phyloP scores from a whole-genome alignment of 2,888 invertebrate genomes.

The Stegophylla sp. region DNA sequence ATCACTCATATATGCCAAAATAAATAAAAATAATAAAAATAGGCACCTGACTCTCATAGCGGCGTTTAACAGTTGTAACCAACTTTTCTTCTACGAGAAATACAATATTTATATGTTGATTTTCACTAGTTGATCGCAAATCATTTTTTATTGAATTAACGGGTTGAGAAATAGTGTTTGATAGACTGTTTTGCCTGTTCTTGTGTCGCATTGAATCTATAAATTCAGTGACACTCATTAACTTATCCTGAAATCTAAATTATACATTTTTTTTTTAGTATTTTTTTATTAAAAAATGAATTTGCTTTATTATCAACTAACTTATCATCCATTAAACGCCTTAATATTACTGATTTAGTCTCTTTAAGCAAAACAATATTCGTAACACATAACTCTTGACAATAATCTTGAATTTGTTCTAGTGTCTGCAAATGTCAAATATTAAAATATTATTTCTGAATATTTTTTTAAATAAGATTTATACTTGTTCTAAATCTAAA shows the following conservation, averaged over 20 bases:
- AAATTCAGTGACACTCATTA: constrained; percentile 71
- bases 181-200: constrained; percentile 30
- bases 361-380: constrained; percentile 73
- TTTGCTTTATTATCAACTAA: constrained; percentile 67
- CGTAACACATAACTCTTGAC: constrained; percentile 70
- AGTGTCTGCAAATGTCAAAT: constrained; percentile 65
- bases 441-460: constrained; percentile 7
- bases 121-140: constrained; percentile 37
- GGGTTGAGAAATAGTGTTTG: not conserved
- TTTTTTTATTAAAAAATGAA: not conserved
- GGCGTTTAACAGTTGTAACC: constrained; percentile 71
- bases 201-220: constrained; percentile 70
- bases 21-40: constrained; percentile 62
- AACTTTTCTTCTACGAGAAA: constrained; percentile 75
- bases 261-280: constrained; percentile 1
- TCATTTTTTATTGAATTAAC: constrained; percentile 41
- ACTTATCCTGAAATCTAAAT: constrained; percentile 71
- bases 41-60: constrained; percentile 75
- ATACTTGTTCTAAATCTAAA: constrained; percentile 59
- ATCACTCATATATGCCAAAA: no score
- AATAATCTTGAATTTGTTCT: constrained; percentile 74
- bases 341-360: constrained; percentile 69
- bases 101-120: constrained; percentile 67
- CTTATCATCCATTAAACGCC: constrained; percentile 72
- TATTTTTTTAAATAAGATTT: constrained; percentile 3